Conservation (phyloP, 2,888 invertebrate genomes). For the Ganaspis brasiliensis region DNA sequence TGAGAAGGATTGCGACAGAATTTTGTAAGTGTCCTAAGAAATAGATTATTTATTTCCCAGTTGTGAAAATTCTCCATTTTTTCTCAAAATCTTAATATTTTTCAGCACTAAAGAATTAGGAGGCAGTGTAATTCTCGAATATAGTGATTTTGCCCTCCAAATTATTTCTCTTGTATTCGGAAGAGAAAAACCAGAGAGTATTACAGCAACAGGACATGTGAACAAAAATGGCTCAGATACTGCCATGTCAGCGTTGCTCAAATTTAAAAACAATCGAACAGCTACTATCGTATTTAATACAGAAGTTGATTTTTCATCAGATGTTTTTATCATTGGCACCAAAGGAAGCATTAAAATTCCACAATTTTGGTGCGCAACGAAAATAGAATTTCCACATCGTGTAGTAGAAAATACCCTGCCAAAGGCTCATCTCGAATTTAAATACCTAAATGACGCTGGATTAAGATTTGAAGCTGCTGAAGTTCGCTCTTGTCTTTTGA, state of each 20-base stretch:
- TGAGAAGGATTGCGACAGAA: too few relatives aligned
- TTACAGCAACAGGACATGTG: slow-evolving; percentile 86
- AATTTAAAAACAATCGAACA: slow-evolving; percentile 84
- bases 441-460: slow-evolving; percentile 88
- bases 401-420: slow-evolving; percentile 85
- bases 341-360: slow-evolving; percentile 86
- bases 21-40: too few relatives aligned
- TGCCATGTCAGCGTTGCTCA: slow-evolving; percentile 85
- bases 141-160: slow-evolving; percentile 90
- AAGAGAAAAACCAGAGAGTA: slow-evolving; percentile 85
- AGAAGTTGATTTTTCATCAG: slow-evolving; percentile 83
- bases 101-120: slow-evolving; percentile 87
- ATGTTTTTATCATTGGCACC: slow-evolving; percentile 86
- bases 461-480: slow-evolving; percentile 90
- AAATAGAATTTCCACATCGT: slow-evolving; percentile 85
- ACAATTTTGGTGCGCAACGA: slow-evolving; percentile 89
- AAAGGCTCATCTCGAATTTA: slow-evolving; percentile 83
- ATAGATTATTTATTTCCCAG: too few relatives aligned
- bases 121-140: slow-evolving; percentile 88
- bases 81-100: too few relatives aligned
- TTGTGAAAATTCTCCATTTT: too few relatives aligned
- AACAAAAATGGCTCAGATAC: slow-evolving; percentile 88
- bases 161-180: slow-evolving; percentile 86
- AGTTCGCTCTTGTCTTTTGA: slow-evolving; percentile 86
- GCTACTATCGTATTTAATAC: slow-evolving; percentile 85